Conservation (phyloP, 2,888 invertebrate genomes). For the Caenorhabditis sulstoni region DNA sequence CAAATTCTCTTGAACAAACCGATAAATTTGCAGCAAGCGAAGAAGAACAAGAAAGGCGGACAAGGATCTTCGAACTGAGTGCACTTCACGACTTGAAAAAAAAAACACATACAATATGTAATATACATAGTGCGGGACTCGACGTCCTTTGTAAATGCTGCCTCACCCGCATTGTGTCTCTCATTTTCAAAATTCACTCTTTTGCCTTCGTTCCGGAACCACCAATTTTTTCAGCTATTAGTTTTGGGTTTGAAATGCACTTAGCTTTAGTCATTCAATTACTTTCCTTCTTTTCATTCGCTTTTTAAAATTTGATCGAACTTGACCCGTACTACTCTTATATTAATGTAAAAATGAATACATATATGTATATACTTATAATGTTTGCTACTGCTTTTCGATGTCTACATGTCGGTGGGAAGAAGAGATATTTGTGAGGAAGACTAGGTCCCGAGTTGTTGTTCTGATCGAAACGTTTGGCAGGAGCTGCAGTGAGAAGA, state of each 20-base stretch:
- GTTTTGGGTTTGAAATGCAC: constrained; percentile 26
- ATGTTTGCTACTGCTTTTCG: neutral
- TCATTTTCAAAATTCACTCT: neutral
- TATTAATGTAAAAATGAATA: constrained; percentile 38
- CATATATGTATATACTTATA: constrained; percentile 12
- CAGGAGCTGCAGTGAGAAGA: constrained; percentile 40
- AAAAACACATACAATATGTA: constrained; percentile 31
- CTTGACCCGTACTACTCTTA: neutral
- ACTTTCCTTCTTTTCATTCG: too few species aligned
- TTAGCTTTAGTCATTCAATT: constrained; percentile 41
- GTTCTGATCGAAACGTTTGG: constrained; percentile 52
- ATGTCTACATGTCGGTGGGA: constrained; percentile 29
- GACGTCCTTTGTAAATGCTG: constrained; percentile 41
- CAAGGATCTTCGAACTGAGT: constrained; percentile 39
- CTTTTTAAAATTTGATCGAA: too few species aligned
- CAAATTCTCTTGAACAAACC: neutral
- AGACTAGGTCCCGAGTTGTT: constrained; percentile 46
- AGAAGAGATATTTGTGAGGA: constrained; percentile 34
- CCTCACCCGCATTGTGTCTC: constrained; percentile 12
- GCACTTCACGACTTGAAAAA: neutral
- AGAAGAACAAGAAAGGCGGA: constrained; percentile 45
- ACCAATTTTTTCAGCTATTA: constrained; percentile 11
- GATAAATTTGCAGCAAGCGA: constrained; percentile 47
- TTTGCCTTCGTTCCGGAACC: constrained; percentile 16
- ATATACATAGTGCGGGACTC: constrained; percentile 22